phyloP scores from a whole-genome alignment of 2,797 vertebrate genomes.

The Calcarius lapponicus region DNA sequence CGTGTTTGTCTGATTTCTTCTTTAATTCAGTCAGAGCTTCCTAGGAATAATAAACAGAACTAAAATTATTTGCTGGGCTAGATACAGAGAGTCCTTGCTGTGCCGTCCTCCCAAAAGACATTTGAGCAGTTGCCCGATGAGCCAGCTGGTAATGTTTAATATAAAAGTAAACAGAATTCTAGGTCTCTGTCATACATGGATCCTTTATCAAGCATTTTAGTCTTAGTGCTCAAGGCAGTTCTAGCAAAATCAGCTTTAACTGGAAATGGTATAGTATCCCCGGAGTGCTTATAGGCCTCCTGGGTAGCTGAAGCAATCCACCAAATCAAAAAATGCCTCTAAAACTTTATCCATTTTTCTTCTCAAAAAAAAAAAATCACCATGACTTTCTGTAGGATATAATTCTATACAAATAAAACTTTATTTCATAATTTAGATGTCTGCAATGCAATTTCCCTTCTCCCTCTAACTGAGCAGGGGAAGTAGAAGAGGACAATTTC shows the following conservation, averaged over 20 bases:
- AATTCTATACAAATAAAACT: background rate
- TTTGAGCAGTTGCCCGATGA: background rate
- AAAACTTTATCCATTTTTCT: background rate
- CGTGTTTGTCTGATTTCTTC: background rate
- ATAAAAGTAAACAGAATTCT: conserved; percentile 45
- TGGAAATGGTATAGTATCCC: background rate
- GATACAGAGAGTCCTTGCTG: background rate
- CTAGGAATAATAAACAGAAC: conserved; percentile 21
- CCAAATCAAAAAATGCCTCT: background rate
- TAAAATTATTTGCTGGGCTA: conserved; percentile 21
- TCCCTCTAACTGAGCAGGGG: background rate
- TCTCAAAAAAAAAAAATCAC: background rate
- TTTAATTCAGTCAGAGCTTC: conserved; percentile 15
- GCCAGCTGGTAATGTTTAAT: conserved; percentile 45
- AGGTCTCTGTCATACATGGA: conserved; percentile 30
- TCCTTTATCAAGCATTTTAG: background rate
- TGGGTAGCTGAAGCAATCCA: background rate
- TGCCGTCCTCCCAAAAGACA: conserved; percentile 25
- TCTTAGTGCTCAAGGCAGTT: background rate
- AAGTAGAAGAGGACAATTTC: background rate
- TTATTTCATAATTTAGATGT: background rate
- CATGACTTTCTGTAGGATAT: background rate
- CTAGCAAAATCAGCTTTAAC: background rate
- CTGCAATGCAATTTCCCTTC: conserved; percentile 1
- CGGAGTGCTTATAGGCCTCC: background rate